phyloP scores from a whole-genome alignment of 2,888 invertebrate genomes.

The Orthosia cruda region DNA sequence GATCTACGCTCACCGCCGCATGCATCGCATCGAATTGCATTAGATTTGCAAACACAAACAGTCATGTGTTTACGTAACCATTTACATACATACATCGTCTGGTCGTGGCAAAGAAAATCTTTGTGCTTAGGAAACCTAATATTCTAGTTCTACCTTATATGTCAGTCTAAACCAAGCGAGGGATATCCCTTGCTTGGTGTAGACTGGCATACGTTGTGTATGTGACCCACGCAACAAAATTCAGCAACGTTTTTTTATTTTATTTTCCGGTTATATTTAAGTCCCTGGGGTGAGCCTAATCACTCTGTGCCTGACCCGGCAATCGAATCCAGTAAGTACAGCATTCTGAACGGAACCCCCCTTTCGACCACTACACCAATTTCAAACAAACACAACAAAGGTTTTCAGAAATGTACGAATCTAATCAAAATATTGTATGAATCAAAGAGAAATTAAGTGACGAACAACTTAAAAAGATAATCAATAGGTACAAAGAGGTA shows the following conservation, averaged over 20 bases:
- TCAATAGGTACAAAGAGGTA: background rate
- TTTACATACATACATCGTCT: background rate
- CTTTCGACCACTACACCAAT: too few species aligned
- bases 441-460: background rate
- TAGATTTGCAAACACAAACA: slow-evolving; percentile 40
- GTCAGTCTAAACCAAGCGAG: too few species aligned
- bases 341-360: too few species aligned
- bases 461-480: background rate
- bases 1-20: background rate
- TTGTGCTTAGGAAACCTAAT: background rate
- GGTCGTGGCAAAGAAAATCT: background rate
- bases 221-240: too few species aligned
- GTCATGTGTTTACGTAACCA: background rate
- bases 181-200: too few species aligned
- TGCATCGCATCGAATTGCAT: slow-evolving; percentile 28
- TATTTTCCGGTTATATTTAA: background rate
- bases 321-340: too few species aligned
- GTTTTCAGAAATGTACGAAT: background rate
- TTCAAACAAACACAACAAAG: too few species aligned
- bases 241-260: too few species aligned
- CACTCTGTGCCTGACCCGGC: too few species aligned
- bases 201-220: too few species aligned
- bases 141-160: background rate
- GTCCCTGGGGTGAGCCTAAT: background rate
- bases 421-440: background rate